Evolutionary conservation across 2,113 vertebrate species (phyloP), one percentile per base, ranked within the genome.

Genomic region (Oryzias curvinotus): DNA sequence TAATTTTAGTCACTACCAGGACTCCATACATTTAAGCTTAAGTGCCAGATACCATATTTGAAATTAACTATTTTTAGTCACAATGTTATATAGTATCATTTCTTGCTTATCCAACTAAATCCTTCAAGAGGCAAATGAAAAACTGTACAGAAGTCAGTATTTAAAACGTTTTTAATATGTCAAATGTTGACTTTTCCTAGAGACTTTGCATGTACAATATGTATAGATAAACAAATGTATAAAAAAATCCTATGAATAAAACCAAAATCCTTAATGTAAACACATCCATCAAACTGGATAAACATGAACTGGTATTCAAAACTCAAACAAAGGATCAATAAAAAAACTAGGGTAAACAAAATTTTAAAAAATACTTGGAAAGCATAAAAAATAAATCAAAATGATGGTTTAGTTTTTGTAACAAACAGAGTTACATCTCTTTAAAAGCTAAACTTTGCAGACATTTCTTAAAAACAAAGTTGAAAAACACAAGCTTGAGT

Each of bases 111-210:
- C 36, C 10, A 30, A 14, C 14, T 30, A 17, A 14, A 12, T 12
- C 5, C 18, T 56, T 45, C 44, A 58, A 52, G 48, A 7, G 4
- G 6, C 7, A 68, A 59, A 57, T 8, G 17, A 67, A 3, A 1
- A 66, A 63, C 30, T 46, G 63, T 30, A 74, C 61, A 73, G 23
- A 52, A 13, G 13, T 72, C 48, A 65, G 60, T 83, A 77, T 71
- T 88, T 84, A 55, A 75, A 85, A 78, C 68, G 57, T 49, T 49
- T 86, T 86, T 86, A 87, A 84, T 86, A 81, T 84, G 71, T 75
- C 77, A 83, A 88, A 85, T 49, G 62, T 70, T 45, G 48, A 70
- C 58, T 73, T 59, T 82, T 80, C 49, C 75, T 82, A 72, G 56
- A 81, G 54, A 62, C 64, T 83, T 87, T 80, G 78, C 65, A 58